phyloP scores from a whole-genome alignment of 2,797 vertebrate species.

The Alca torda region DNA sequence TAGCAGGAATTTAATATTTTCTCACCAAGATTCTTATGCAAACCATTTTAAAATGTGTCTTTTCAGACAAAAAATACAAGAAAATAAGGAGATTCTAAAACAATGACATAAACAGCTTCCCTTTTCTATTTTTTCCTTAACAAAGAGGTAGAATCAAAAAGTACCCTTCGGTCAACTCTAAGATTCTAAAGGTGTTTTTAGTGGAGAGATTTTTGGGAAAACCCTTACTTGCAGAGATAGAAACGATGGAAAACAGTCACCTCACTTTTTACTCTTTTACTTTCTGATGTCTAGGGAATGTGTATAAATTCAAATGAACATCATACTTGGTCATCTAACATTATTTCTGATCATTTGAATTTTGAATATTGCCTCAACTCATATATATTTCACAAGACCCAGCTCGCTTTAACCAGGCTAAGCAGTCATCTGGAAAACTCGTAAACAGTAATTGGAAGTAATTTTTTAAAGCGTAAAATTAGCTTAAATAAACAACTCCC shows the following conservation, averaged over 20 bases:
- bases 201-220: background rate
- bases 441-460: background rate
- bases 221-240: background rate
- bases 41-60: background rate
- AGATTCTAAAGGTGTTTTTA: background rate
- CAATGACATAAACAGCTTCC: background rate
- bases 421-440: background rate
- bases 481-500: background rate
- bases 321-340: background rate
- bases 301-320: background rate
- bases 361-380: background rate
- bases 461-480: background rate
- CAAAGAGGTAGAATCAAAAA: background rate
- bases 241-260: background rate
- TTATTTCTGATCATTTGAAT: background rate
- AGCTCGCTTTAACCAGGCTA: background rate
- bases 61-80: background rate
- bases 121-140: background rate
- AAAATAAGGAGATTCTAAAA: background rate
- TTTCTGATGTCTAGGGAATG: background rate
- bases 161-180: background rate
- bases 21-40: background rate
- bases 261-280: background rate
- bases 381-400: background rate
- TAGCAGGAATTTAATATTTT: slow-evolving; percentile 16